Conservation (phyloP, 1,140 invertebrate genomes). For the Lanistes nyassanus region DNA sequence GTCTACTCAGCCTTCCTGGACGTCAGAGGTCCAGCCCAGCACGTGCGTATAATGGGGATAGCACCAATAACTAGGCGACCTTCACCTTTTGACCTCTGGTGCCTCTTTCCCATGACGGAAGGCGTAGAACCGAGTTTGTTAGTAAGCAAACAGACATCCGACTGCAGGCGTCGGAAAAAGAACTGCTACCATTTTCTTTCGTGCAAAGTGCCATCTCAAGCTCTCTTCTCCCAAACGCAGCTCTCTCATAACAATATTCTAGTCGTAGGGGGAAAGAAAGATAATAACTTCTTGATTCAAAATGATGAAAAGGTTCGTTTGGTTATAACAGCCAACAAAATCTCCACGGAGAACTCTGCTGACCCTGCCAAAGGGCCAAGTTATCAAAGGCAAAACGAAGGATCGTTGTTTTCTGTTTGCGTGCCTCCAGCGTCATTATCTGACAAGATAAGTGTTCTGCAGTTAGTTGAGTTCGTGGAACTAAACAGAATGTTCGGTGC, state of each 20-base stretch:
- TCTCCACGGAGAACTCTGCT: background rate
- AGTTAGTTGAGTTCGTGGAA: slow-evolving; percentile 32
- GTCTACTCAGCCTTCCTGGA: slow-evolving; percentile 33
- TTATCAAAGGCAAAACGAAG: background rate
- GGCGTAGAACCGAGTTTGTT: background rate
- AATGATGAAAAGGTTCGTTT: background rate
- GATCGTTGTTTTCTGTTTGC: slow-evolving; percentile 17
- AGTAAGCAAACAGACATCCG: background rate
- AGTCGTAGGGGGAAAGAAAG: background rate
- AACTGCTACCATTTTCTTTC: slow-evolving; percentile 20
- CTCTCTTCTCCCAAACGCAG: background rate
- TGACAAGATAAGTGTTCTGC: slow-evolving; percentile 21
- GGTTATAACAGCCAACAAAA: background rate
- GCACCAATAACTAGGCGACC: slow-evolving; percentile 9
- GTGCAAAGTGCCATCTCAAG: background rate
- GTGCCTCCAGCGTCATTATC: slow-evolving; percentile 21
- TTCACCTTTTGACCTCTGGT: slow-evolving; percentile 19
- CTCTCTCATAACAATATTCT: background rate
- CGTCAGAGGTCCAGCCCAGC: background rate
- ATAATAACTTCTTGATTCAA: background rate
- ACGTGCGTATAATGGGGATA: slow-evolving; percentile 23
- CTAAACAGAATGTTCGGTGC: slow-evolving; percentile 25
- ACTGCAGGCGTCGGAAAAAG: background rate
- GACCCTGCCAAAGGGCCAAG: background rate
- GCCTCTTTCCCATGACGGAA: slow-evolving; percentile 18